These are phyloP conservation scores for Mamestra configurata DNA, from an alignment of 1,140 invertebrate genomes.

Conservation along the genomic window DNA sequence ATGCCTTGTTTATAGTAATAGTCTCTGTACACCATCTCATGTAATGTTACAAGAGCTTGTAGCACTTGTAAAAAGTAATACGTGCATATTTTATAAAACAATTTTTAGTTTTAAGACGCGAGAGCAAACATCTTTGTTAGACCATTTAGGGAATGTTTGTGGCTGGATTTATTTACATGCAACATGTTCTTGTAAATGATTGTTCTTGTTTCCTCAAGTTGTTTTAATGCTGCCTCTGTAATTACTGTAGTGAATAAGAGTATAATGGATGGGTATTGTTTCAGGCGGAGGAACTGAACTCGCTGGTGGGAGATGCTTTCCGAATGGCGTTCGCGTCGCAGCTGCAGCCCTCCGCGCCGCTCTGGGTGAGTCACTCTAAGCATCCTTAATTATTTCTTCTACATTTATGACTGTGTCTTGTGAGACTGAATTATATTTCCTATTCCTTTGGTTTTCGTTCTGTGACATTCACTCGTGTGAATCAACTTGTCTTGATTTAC, in stretches of 20 bases:
- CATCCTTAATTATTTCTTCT: no score
- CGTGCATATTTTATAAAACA: background rate
- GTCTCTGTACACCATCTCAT: background rate
- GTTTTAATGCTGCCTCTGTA: no score
- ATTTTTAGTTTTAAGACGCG: background rate
- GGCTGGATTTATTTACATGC: no score
- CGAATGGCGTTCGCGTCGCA: constrained; percentile 96
- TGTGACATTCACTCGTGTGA: no score
- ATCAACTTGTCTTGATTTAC: no score
- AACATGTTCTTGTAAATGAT: no score
- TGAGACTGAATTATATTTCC: background rate
- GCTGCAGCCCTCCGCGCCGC: constrained; percentile 89
- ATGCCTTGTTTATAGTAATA: constrained; percentile 37
- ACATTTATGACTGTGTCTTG: background rate
- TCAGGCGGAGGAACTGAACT: constrained; percentile 96
- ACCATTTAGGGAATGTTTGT: no score
- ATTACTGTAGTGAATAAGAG: no score
- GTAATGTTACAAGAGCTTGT: background rate
- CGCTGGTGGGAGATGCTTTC: constrained; percentile 96
- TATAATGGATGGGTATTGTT: constrained; percentile 65
- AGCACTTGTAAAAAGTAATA: background rate
- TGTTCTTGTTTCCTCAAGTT: no score
- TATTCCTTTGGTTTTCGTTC: no score
- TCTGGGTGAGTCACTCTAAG: constrained; percentile 86
- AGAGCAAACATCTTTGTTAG: background rate